Base-by-base conservation (phyloP, 1,140 invertebrate genomes). In the Ostrea denselamellosa region DNA sequence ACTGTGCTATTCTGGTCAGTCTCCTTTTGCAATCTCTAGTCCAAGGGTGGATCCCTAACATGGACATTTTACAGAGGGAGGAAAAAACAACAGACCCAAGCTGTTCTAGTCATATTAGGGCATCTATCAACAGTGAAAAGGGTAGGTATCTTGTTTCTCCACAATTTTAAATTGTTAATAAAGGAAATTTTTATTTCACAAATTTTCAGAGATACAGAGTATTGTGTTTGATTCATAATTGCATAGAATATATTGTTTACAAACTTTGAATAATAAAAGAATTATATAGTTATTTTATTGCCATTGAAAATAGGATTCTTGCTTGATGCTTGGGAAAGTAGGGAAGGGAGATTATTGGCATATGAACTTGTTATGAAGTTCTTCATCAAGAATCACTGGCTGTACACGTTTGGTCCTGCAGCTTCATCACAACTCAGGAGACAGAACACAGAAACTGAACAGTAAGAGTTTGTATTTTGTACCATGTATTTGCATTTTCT, bases 301-400 rank as follows among this genome's bases (percentile, higher is more conserved):
- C 4, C 51, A n/a, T 83, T 52, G 3, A 22, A 52, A 28, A 10
- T 22, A 71, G 89, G 62, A 19, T 87, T 84, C 81, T 54, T 90
- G 8, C 85, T 89, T 85, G 89, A 92, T 34, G 88, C 91, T 2
- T 94, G 93, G 93, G 93, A 94, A 83, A 93, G 91, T 85, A 89
- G 90, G 87, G 93, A 94, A 86, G 93, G 93, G 0, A 84, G 93
- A 58, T 85, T 94, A 81, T 91, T 94, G 88, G 93, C 93, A 1
- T 94, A 92, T 87, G 93, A 94, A 62, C 89, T 94, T 8, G 90
- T 94, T 44, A 89, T 92, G 58, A 88, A 93, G 58, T 93, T 93
- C 85, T 85, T 94, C 25, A 90, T 93, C 14, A 94, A 94, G 89
- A 93, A 94, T 58, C 93, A 94, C 71, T 93, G 92, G 92, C 82